These are phyloP conservation scores for Diadromus collaris DNA, from an alignment of 2,888 invertebrate species.

Conservation along the genomic window DNA sequence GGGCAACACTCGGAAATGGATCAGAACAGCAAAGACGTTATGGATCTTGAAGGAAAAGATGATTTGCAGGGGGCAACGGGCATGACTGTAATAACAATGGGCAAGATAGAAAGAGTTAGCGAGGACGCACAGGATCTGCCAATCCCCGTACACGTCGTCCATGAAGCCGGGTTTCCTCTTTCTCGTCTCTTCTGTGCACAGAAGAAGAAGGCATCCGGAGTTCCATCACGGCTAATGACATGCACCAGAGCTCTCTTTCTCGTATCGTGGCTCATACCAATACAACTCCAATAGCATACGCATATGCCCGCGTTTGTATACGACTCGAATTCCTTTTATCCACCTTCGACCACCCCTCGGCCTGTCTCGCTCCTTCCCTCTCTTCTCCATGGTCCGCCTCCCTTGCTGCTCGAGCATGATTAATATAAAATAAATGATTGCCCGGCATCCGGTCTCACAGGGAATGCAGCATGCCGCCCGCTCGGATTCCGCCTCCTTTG, in stretches of 20 bases:
- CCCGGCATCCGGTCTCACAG: constrained; percentile 78
- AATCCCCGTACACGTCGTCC: constrained; percentile 77
- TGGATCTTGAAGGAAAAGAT: constrained; percentile 59
- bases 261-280: constrained; percentile 29
- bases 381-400: constrained; percentile 63
- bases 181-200: constrained; percentile 55
- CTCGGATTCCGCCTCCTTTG: constrained; percentile 66
- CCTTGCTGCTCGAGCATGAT: constrained; percentile 77
- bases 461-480: constrained; percentile 64
- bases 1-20: constrained; percentile 48
- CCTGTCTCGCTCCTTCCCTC: constrained; percentile 57
- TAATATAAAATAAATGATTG: constrained; percentile 80
- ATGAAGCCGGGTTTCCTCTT: constrained; percentile 75
- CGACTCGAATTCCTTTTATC: constrained; percentile 66
- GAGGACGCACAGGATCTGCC: constrained; percentile 76
- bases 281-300: constrained; percentile 66
- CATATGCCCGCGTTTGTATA: constrained; percentile 34
- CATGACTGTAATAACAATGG: constrained; percentile 78
- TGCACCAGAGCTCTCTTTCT: constrained; percentile 74
- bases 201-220: constrained; percentile 73
- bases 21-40: constrained; percentile 51
- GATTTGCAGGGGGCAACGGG: constrained; percentile 74
- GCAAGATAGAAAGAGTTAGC: constrained; percentile 37
- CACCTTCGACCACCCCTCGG: constrained; percentile 56
- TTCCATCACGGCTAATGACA: constrained; percentile 78